Evolutionary conservation across 2,797 vertebrate species (phyloP).

Genomic region (Podarcis siculus): DNA sequence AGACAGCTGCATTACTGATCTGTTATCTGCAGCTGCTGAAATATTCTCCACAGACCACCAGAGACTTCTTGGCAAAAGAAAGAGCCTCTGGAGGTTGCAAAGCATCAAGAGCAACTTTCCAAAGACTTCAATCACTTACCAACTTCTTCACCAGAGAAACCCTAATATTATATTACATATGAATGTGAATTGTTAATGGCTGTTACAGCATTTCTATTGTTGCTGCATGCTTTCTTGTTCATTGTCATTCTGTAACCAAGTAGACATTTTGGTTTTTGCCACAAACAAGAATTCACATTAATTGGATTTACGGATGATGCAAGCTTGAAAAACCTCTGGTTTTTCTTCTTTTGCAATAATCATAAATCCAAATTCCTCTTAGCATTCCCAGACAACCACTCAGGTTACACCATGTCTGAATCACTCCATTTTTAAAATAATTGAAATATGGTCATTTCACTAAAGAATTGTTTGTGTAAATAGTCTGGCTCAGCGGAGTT

Average conservation of each 20-base stretch:
- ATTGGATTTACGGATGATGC: slow-evolving; percentile 16
- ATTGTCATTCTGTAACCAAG: background rate
- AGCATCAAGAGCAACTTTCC: background rate
- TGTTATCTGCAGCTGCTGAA: background rate
- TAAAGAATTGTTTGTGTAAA: slow-evolving; percentile 45
- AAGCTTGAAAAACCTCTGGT: slow-evolving; percentile 8
- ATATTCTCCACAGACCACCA: background rate
- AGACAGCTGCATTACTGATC: background rate
- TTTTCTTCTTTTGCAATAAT: background rate
- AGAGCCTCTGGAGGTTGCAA: background rate
- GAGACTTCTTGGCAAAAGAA: background rate
- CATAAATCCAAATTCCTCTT: slow-evolving; percentile 36
- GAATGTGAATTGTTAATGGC: background rate
- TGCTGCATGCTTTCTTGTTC: background rate
- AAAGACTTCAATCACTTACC: background rate
- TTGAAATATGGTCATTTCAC: background rate
- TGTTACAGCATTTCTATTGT: background rate
- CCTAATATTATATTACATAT: background rate
- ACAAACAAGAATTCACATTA: slow-evolving; percentile 29
- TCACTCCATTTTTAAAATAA: slow-evolving; percentile 13
- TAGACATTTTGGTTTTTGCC: background rate
- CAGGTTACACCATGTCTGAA: slow-evolving; percentile 34
- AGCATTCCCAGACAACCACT: slow-evolving; percentile 22
- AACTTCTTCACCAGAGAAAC: background rate
- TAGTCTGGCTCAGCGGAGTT: background rate